phyloP scores from a whole-genome alignment of 2,797 vertebrate genomes.

The Pipistrellus pipistrellus region DNA sequence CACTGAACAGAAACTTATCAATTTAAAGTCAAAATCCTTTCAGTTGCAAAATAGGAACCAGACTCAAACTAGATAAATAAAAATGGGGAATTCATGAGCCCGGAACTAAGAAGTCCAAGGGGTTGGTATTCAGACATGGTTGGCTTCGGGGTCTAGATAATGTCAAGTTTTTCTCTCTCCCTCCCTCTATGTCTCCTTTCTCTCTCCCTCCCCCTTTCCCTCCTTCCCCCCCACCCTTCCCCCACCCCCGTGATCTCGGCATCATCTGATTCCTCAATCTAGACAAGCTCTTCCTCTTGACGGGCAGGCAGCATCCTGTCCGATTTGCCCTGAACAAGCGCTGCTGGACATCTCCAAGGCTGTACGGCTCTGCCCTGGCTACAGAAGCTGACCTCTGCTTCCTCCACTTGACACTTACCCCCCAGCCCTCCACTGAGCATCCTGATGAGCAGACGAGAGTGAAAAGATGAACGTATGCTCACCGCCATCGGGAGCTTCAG shows the following conservation, averaged over 20 bases:
- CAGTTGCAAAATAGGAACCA: neutral
- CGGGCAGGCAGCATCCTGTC: neutral
- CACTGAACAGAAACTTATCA: neutral
- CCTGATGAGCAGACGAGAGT: rapidly evolving
- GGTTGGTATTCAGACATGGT: neutral
- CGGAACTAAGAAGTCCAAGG: neutral
- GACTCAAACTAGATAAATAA: neutral
- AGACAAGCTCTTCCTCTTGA: neutral
- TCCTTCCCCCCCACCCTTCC: rapidly evolving
- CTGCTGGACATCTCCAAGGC: neutral
- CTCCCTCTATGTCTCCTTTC: neutral
- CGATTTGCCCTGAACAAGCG: neutral
- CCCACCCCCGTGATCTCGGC: neutral
- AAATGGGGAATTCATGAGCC: neutral
- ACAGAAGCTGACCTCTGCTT: neutral
- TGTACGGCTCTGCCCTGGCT: neutral
- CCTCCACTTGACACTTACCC: neutral
- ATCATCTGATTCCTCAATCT: neutral
- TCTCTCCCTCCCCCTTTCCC: neutral
- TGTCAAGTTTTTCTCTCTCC: neutral
- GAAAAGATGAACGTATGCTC: too few species aligned
- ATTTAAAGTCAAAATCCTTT: conserved; percentile 31
- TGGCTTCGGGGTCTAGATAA: too few species aligned
- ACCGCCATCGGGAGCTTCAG: neutral
- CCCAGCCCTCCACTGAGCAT: rapidly evolving